A percentile compares a stretch with the other conserved stretches of the same genome.
phyloP scores from a whole-genome alignment of 2,888 invertebrate species.

The Drosophila prolongata region DNA sequence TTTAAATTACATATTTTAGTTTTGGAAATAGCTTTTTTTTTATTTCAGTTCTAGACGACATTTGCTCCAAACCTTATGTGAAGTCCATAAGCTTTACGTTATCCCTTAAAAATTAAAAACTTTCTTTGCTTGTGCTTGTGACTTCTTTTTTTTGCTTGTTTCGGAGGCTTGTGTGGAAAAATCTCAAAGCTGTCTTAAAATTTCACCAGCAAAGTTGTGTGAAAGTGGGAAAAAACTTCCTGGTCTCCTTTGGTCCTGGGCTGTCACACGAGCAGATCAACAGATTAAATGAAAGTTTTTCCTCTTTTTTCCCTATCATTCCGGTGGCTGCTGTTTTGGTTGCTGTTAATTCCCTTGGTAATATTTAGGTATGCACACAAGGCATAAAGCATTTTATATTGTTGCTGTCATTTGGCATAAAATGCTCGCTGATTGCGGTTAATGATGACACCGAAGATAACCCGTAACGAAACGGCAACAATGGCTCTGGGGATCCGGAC shows the following conservation, averaged over 20 bases:
- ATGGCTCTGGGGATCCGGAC: slow-evolving; percentile 9
- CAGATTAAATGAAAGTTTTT: slow-evolving; percentile 70
- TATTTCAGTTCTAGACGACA: no score
- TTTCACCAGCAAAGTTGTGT: slow-evolving; percentile 40
- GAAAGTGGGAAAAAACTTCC: slow-evolving; percentile 43
- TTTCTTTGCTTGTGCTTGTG: slow-evolving; percentile 18
- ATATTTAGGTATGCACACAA: slow-evolving; percentile 48
- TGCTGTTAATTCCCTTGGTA: slow-evolving; percentile 55
- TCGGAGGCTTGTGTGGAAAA: slow-evolving; percentile 51
- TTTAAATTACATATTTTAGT: no score
- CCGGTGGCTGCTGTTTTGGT: slow-evolving; percentile 12
- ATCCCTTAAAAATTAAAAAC: slow-evolving; percentile 13
- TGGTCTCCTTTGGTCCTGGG: slow-evolving; percentile 12
- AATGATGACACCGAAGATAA: slow-evolving; percentile 74
- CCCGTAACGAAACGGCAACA: slow-evolving; percentile 17
- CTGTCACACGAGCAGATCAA: slow-evolving; percentile 69
- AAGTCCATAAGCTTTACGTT: not conserved
- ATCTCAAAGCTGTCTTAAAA: slow-evolving; percentile 70
- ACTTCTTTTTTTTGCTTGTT: slow-evolving; percentile 39
- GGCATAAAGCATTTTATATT: slow-evolving; percentile 61
- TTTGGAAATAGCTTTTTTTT: no score
- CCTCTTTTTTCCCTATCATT: slow-evolving; percentile 16
- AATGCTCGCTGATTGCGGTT: slow-evolving; percentile 75
- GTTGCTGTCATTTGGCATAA: slow-evolving; percentile 60
- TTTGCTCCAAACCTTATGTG: no score